Base-by-base conservation (phyloP, 1,140 invertebrate genomes). In the Hylaeus anthracinus region DNA sequence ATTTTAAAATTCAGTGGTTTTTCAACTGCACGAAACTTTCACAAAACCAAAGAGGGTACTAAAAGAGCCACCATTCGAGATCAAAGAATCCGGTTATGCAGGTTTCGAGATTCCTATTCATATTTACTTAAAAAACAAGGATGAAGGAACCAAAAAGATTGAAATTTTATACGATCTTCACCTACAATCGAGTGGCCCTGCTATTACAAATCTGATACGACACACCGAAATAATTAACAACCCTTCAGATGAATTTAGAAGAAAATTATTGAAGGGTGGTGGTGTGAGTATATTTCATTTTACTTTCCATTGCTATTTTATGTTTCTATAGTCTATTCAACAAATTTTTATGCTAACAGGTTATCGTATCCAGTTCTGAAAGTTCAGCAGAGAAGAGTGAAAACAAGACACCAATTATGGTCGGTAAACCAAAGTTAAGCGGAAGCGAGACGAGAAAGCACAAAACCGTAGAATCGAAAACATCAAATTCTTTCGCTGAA, bases 41-140 rank as follows among this genome's bases (percentile, higher is more conserved):
- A 95, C 95, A 5, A 98, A 98, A 89, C 98, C 98, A 65, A 97
- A 96, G 93, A 94, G 98, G 94, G 97, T 97, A 84, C 92, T 97
- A 1, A 98, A 98, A 90, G 97, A 98, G 74, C 97, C 98, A 58
- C 98, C 98, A n/a, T 99, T 98, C 94, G 93, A 95, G 66, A 95
- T 99, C 26, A 96, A 96, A 87, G 98, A 99, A 91, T 97, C 97
- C 8, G 98, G 98, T 2, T 99, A 99, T 95, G 98, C 98, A 75
- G 97, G 98, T 26, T 99, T 99, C 91, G 94, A 95, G 60, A 94
- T 99, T 66, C 97, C 97, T 2, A 98, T 99, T 88, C 97, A 98
- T 86, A 96, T 99, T 72, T 96, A 97, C 90, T 96, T 99, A 85
- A 97, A 96, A 83, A 98, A 97, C 91, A 97, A 97, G 91, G 97